Conservation (phyloP, 2,797 vertebrate genomes). For the Glossophaga mutica region DNA sequence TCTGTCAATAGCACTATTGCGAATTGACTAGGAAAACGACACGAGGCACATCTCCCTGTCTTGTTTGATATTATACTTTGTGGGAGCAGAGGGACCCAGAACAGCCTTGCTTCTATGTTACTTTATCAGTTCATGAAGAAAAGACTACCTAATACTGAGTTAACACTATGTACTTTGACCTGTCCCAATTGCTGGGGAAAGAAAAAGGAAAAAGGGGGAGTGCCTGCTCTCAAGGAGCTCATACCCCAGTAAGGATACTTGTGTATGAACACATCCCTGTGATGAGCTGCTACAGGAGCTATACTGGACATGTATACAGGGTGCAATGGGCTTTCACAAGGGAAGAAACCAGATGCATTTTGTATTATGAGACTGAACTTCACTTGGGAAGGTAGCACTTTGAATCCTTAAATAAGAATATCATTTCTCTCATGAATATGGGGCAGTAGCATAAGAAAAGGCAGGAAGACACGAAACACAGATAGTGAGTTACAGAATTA, state of each 20-base stretch:
- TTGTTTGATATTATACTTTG: neutral
- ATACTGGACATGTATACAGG: neutral
- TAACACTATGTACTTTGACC: neutral
- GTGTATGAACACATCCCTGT: neutral
- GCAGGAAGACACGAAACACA: neutral
- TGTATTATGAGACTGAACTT: neutral
- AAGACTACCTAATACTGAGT: neutral
- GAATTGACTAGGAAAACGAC: neutral
- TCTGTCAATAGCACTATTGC: neutral
- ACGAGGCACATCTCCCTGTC: neutral
- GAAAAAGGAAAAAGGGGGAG: neutral
- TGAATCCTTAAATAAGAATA: constrained; percentile 9
- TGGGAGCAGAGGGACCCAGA: neutral
- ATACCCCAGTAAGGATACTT: neutral
- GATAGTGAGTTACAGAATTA: neutral
- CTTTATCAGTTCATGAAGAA: constrained; percentile 27
- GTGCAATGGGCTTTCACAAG: neutral
- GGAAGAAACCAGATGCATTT: neutral
- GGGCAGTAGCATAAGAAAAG: neutral
- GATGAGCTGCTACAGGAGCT: neutral
- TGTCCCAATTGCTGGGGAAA: neutral
- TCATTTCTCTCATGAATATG: neutral
- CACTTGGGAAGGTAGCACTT: neutral
- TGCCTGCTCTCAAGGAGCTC: neutral
- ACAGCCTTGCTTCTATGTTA: neutral